Evolutionary conservation across 2,113 vertebrate species (phyloP).

Genomic region (Otus sunia): DNA sequence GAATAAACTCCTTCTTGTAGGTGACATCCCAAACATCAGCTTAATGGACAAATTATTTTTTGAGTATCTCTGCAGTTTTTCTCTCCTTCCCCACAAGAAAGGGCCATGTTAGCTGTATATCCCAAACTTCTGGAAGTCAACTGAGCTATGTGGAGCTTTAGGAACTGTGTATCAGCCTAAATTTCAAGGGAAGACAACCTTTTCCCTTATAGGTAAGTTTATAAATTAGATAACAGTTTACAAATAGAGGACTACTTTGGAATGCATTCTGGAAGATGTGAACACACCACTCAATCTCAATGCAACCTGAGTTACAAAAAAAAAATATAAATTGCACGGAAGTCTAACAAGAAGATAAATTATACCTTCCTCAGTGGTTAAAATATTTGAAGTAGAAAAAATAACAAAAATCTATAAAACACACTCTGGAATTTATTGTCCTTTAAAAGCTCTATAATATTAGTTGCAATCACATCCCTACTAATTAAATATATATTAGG

Average conservation of each 20-base stretch:
- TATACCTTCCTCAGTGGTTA: not conserved
- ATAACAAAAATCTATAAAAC: conserved; percentile 28
- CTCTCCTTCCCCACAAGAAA: not conserved
- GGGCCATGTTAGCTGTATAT: not conserved
- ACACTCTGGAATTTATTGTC: conserved; percentile 23
- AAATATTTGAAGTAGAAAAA: conserved; percentile 25
- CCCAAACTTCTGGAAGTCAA: not conserved
- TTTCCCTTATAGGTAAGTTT: not conserved
- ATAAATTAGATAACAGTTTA: not conserved
- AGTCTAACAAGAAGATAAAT: conserved; percentile 5
- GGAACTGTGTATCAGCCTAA: not conserved
- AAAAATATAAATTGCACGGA: not conserved
- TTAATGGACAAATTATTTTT: not conserved
- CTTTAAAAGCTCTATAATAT: conserved; percentile 38
- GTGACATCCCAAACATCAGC: not conserved
- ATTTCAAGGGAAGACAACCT: not conserved
- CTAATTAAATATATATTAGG: conserved; percentile 63
- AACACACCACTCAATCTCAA: not conserved
- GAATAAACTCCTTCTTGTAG: not conserved
- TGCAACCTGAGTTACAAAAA: not conserved
- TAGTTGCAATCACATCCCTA: conserved; percentile 28
- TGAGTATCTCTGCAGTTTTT: not conserved
- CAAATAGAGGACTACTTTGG: not conserved
- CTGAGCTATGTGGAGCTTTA: not conserved
- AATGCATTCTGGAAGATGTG: not conserved